phyloP scores from a whole-genome alignment of 1,140 invertebrate species.

The Ceratosolen solmsi region DNA sequence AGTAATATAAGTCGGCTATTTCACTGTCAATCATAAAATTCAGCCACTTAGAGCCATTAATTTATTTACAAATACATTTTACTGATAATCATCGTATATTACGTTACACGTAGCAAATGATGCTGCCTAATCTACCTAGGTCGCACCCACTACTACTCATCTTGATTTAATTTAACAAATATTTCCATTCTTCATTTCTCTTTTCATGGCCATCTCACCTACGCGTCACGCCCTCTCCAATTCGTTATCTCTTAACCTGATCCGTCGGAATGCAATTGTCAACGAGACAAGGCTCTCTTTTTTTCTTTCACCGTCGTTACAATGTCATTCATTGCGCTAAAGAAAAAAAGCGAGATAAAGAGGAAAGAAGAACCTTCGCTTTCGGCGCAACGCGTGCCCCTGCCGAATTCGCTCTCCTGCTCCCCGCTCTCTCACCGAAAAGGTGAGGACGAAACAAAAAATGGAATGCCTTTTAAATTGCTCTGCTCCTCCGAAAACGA shows the following conservation, averaged over 20 bases:
- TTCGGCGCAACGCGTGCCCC: constrained; percentile 11
- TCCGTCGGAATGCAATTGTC: neutral
- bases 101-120: neutral
- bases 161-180: constrained; percentile 3
- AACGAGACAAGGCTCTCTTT: constrained; percentile 24
- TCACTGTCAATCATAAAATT: neutral
- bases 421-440: neutral
- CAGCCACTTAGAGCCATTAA: neutral
- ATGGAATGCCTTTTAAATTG: neutral
- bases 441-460: neutral
- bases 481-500: neutral
- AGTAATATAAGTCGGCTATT: neutral
- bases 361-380: constrained; percentile 35
- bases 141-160: neutral
- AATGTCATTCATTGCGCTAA: constrained; percentile 27
- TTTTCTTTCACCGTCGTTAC: constrained; percentile 36
- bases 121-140: neutral
- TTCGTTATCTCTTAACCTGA: neutral
- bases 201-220: neutral
- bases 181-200: neutral
- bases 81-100: neutral
- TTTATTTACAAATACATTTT: neutral
- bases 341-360: constrained; percentile 25
- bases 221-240: neutral
- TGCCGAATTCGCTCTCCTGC: neutral